Evolutionary conservation across 92 coral and sea anemone genomes (phyloP), one percentile per base, ranked within the genome.

Genomic region (Siderastrea radians): DNA sequence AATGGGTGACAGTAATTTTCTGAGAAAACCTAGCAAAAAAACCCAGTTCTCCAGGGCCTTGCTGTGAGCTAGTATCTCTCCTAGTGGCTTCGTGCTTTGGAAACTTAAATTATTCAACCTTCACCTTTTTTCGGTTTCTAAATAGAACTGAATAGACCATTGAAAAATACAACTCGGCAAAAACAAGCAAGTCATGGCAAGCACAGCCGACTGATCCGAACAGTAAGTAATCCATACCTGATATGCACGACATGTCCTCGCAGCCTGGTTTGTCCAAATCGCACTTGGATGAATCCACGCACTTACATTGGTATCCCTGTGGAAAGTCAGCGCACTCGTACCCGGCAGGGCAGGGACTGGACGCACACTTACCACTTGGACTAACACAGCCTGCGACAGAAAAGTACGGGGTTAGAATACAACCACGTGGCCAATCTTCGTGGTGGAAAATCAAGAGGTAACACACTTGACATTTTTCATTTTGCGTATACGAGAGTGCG

Each of bases 291-390:
- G 95, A 77, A 82, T 93, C 95, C 45, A 86, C 83, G 68, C 95
- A 93, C 84, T 92, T 89, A 79, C 99, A 97, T 84, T 93, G 94
- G 96, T 88, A 97, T 11, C 98, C 99, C 90, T 93, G 88, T 15
- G 95, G 79, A 58, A 91, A 89, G 82, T 97, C 96, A 12, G 94
- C 77, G 83, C 99, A 97, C 83, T 88, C 75, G 91, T 93, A 94
- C 12, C 99, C 99, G 64, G 85, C 84, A 47, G 98, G 94, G 69
- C 99, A 97, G 19, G 99, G 99, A 60, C 72, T 92, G 14, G 89
- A 69, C 3, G 93, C 90, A 77, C 99, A 97, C 77, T 95, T 92
- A 50, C 92, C 90, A 49, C 83, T 45, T 43, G 67, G 57, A 57
- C 89, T 66, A 0, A 76, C 67, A 72, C 98, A 95, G 15, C 82